Conservation (phyloP, 2,888 invertebrate species). For the Teleogryllus oceanicus region DNA sequence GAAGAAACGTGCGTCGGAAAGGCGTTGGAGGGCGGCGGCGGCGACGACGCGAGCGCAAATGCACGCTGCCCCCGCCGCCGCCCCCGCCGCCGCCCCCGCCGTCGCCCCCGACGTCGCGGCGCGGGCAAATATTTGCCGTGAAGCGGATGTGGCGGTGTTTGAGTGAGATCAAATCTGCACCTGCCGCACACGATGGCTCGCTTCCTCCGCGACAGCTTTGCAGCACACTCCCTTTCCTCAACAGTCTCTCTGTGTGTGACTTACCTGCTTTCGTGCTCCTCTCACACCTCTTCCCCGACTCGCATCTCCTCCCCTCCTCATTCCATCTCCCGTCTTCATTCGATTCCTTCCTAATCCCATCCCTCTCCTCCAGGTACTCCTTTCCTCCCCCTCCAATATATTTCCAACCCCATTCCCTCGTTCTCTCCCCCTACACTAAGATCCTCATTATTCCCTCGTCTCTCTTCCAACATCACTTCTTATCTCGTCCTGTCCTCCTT, state of each 20-base stretch:
- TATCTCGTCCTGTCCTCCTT: neutral
- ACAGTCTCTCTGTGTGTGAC: too few relatives aligned
- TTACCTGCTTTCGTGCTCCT: too few relatives aligned
- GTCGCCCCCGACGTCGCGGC: neutral
- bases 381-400: neutral
- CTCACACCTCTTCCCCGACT: too few relatives aligned
- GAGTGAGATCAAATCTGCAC: slow-evolving; percentile 6
- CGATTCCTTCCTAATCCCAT: too few relatives aligned
- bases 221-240: too few relatives aligned
- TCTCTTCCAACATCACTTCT: neutral
- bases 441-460: neutral
- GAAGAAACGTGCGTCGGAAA: neutral
- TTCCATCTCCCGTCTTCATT: too few relatives aligned
- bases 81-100: neutral
- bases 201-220: too few relatives aligned
- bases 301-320: too few relatives aligned
- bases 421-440: neutral
- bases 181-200: neutral
- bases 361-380: neutral
- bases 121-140: neutral
- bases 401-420: neutral
- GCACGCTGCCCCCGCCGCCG: neutral
- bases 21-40: neutral
- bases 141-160: neutral
- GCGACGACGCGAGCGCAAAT: neutral